A percentile compares a stretch with the other conserved stretches of the same genome.
Evolutionary conservation across 2,888 invertebrate genomes (phyloP).

Genomic region (Eupithecia inturbata): DNA sequence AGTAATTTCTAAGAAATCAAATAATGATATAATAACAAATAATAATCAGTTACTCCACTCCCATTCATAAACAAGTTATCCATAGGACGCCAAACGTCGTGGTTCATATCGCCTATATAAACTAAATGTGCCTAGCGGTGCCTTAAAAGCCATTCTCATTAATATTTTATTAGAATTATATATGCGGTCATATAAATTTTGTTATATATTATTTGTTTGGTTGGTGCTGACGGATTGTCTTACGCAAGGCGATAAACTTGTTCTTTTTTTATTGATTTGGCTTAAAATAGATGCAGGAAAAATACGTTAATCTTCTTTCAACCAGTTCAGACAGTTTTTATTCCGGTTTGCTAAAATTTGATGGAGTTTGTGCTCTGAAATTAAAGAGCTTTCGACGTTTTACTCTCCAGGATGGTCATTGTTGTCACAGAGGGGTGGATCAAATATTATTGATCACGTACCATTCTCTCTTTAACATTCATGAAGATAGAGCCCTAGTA

Average conservation of each 20-base stretch:
- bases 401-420: background rate
- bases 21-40: no score
- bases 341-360: background rate
- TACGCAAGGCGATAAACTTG: conserved; percentile 23
- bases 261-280: conserved; percentile 2
- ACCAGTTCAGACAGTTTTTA: background rate
- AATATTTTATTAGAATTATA: conserved; percentile 36
- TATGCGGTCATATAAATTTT: conserved; percentile 28
- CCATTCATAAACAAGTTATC: conserved; percentile 46
- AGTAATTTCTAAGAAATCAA: no score
- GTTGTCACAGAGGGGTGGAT: background rate
- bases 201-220: conserved; percentile 30
- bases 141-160: conserved; percentile 37
- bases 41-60: conserved; percentile 9
- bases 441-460: background rate
- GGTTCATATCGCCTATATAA: conserved; percentile 64
- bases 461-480: background rate
- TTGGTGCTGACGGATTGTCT: conserved; percentile 22
- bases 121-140: conserved; percentile 32
- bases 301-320: background rate
- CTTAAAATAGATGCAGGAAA: background rate
- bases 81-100: conserved; percentile 73
- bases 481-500: no score
- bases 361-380: background rate
- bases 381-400: background rate